phyloP scores from a whole-genome alignment of 2,888 invertebrate genomes.

The Meiosimyza platycephala region DNA sequence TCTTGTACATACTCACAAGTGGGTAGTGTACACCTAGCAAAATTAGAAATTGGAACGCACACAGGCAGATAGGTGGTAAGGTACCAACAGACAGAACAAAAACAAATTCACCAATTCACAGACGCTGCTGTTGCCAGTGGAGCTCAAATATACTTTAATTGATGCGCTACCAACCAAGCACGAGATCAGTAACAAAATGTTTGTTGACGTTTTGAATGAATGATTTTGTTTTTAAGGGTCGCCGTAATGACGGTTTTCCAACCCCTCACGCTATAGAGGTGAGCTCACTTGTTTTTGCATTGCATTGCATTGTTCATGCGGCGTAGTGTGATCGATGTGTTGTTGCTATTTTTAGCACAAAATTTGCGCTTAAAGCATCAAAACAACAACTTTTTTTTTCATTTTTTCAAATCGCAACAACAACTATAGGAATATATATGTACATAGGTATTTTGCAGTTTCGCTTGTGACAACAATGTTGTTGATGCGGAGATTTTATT shows the following conservation, averaged over 20 bases:
- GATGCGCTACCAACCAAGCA: too few relatives aligned
- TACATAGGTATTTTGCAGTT: neutral
- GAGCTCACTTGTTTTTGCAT: slow-evolving; percentile 13
- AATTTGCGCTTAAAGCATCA: neutral
- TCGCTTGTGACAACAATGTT: slow-evolving; percentile 18
- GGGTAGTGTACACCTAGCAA: too few relatives aligned
- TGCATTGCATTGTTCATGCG: slow-evolving; percentile 17
- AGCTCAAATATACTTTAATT: too few relatives aligned
- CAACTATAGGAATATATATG: too few relatives aligned
- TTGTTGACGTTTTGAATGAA: neutral
- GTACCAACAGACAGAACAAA: too few relatives aligned
- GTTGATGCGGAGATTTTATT: slow-evolving; percentile 8
- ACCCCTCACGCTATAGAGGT: neutral
- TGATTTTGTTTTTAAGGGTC: slow-evolving; percentile 6
- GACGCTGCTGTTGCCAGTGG: too few relatives aligned
- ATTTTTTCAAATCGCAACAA: neutral
- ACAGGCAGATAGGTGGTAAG: too few relatives aligned
- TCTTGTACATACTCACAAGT: too few relatives aligned
- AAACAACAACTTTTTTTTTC: slow-evolving; percentile 1
- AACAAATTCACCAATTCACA: too few relatives aligned
- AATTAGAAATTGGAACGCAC: too few relatives aligned
- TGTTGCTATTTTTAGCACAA: slow-evolving; percentile 18
- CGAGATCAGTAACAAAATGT: too few relatives aligned
- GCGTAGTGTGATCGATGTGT: slow-evolving; percentile 26
- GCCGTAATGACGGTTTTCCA: neutral